Evolutionary conservation across 2,113 vertebrate genomes (phyloP).

Genomic region (Pimephales promelas): DNA sequence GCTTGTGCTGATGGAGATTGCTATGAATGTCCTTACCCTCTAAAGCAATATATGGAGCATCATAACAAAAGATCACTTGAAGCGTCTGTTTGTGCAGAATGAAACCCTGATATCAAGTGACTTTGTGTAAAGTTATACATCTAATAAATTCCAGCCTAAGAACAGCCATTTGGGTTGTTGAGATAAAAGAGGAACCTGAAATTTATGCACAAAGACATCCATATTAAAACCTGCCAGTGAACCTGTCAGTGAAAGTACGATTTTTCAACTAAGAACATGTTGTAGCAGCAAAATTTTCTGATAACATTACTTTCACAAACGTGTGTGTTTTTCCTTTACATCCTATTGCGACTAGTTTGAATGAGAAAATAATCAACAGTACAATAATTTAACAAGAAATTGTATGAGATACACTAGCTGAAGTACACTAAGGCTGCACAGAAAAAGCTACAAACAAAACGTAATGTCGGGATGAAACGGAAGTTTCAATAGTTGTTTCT

Average conservation of each 20-base stretch:
- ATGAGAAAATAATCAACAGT: too few species aligned
- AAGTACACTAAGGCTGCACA: too few species aligned
- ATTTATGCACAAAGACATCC: background rate
- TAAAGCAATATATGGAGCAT: background rate
- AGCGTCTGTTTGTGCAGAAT: constrained; percentile 4
- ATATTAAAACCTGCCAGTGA: background rate
- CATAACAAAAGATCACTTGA: background rate
- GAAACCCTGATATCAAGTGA: background rate
- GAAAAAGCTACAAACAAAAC: too few species aligned
- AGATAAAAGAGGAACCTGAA: background rate
- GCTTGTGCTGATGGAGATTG: background rate
- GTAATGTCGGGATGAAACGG: too few species aligned
- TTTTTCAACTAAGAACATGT: background rate
- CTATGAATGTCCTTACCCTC: background rate
- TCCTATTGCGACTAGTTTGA: background rate
- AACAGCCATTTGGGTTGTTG: background rate
- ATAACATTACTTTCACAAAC: background rate
- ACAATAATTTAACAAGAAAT: too few species aligned
- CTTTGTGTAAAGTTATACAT: background rate
- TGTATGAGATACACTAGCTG: too few species aligned
- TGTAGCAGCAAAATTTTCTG: background rate
- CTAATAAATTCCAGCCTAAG: background rate
- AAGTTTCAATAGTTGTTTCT: too few species aligned
- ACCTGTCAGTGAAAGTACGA: background rate
- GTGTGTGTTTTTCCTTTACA: background rate